Base-by-base conservation (phyloP, 2,113 vertebrate species). In the Plecotus auritus region DNA sequence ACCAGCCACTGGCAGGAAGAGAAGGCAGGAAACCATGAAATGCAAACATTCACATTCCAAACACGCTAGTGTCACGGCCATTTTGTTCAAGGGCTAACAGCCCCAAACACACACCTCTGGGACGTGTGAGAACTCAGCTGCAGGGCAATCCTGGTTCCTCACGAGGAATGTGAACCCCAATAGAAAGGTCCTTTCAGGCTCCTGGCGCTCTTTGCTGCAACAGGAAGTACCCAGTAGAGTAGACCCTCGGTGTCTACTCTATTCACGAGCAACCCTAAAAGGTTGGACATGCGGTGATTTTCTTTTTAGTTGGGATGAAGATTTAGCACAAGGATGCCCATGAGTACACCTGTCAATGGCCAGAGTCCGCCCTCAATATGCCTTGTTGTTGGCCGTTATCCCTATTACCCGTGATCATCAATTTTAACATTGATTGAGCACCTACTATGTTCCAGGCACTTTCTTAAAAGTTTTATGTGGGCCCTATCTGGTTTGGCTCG, bases 41-140 rank as follows among this genome's bases (percentile, higher is more conserved):
- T 18, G 32, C 61, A 40, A n/a, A 81, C 61, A 28, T 6, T 32
- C 3, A 1, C 22, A 4, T 42, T 59, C 40, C 28, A 23, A 35
- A 16, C 22, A 28, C 0, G 0, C 6, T 12, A 6, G 5, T 1
- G 20, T 20, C 77, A 4, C 0, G 32, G 49, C 49, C 18, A 7
- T 54, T 47, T 42, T 49, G 74, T 12, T 42, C 7, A 28, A 37
- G 74, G 23, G 16, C 51, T 88, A 11, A 6, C 6, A 32, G 40
- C 40, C 78, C 81, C 26, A 42, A 26, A 51, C 18, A 2, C 17
- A 1, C 1, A 1, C 22, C 42, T 61, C 40, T 14, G 73, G 61
- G 26, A 64, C 4, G 11, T n/a, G 2, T 2, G 20, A 61, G 49
- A 30, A 37, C 14, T 2, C 87, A 7, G 6, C 56, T 11, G 37